phyloP scores from a whole-genome alignment of 2,797 vertebrate species.

The Thunnus albacares region DNA sequence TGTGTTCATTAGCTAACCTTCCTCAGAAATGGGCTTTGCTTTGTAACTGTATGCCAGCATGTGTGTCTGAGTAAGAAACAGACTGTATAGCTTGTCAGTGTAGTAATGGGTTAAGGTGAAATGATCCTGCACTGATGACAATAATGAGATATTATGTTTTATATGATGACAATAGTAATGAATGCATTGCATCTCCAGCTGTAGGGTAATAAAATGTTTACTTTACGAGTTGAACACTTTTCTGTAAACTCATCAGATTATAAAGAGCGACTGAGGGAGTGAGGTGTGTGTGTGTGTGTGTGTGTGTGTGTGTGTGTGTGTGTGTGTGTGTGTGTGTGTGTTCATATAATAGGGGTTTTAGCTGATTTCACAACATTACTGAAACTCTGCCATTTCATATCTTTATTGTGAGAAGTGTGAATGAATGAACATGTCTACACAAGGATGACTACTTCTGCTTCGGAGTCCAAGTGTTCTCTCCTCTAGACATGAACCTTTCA shows the following conservation, averaged over 20 bases:
- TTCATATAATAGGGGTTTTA: slow-evolving; percentile 39
- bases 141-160: slow-evolving; percentile 5
- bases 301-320: neutral
- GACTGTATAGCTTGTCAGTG: neutral
- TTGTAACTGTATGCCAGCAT: slow-evolving; percentile 13
- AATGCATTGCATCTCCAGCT: neutral
- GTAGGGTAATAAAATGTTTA: slow-evolving; percentile 13
- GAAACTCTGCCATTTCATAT: slow-evolving; percentile 46
- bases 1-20: slow-evolving; percentile 17
- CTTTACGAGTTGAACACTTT: slow-evolving; percentile 19
- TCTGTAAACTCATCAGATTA: slow-evolving; percentile 26
- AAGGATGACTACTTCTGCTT: slow-evolving; percentile 41
- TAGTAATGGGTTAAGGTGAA: slow-evolving; percentile 12
- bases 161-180: neutral
- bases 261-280: slow-evolving; percentile 1
- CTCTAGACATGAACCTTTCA: slow-evolving; percentile 46
- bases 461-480: slow-evolving; percentile 29
- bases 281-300: neutral
- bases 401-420: slow-evolving; percentile 36
- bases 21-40: slow-evolving; percentile 5
- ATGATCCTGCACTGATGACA: neutral
- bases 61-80: slow-evolving; percentile 6
- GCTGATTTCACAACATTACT: slow-evolving; percentile 68
- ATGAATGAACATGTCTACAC: slow-evolving; percentile 62
- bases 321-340: neutral